phyloP scores from a whole-genome alignment of 2,888 invertebrate species.

The Drosophila macrospina region DNA sequence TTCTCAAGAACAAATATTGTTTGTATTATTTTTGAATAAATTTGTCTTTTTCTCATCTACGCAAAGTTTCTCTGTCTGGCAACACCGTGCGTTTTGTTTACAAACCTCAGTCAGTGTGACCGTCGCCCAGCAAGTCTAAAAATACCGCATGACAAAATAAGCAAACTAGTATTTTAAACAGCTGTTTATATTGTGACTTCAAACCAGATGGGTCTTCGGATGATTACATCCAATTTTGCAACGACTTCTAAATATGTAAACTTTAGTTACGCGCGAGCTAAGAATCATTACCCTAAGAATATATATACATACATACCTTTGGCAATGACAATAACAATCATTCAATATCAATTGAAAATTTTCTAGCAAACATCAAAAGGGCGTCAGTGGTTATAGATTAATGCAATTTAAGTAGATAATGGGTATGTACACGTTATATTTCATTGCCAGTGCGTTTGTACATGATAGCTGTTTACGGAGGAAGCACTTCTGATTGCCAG shows the following conservation, averaged over 20 bases:
- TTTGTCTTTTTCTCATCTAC: slow-evolving; percentile 5
- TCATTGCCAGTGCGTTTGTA: slow-evolving; percentile 28
- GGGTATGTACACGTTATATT: slow-evolving; percentile 23
- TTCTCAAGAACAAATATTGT: slow-evolving; percentile 1
- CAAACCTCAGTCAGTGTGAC: slow-evolving; percentile 46
- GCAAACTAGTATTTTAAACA: slow-evolving; percentile 29
- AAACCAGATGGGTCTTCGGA: neutral
- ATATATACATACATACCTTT: neutral
- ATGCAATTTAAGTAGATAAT: slow-evolving; percentile 70
- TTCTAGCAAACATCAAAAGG: slow-evolving; percentile 62
- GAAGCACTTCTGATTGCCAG: slow-evolving; percentile 67
- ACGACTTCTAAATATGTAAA: slow-evolving; percentile 22
- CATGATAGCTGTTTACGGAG: slow-evolving; percentile 37
- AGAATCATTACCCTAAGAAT: neutral
- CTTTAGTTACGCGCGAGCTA: slow-evolving; percentile 11
- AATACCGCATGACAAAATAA: slow-evolving; percentile 9
- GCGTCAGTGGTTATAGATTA: slow-evolving; percentile 65
- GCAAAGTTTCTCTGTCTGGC: slow-evolving; percentile 22
- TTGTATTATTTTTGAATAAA: neutral
- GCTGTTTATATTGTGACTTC: slow-evolving; percentile 22
- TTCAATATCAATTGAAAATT: slow-evolving; percentile 59
- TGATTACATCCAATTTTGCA: slow-evolving; percentile 18
- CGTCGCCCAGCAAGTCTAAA: neutral
- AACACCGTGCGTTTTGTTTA: slow-evolving; percentile 51
- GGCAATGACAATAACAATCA: slow-evolving; percentile 39